These are phyloP conservation scores for Drosophila carrolli DNA, from an alignment of 1,140 invertebrate genomes.

Conservation along the genomic window DNA sequence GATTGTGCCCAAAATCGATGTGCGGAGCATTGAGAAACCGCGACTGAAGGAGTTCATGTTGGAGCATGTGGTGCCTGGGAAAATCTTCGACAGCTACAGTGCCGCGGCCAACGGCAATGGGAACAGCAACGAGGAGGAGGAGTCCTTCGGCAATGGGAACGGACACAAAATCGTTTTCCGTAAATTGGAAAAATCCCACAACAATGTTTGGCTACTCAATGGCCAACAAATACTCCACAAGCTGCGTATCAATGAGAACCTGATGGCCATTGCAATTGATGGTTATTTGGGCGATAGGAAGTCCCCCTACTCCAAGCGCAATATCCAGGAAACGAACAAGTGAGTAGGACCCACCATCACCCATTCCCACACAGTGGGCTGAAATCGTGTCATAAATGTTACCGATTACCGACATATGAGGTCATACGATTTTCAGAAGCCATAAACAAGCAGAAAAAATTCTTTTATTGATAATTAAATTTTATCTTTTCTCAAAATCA, in stretches of 20 bases:
- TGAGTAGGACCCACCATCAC: slow-evolving; percentile 51
- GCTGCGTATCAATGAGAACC: slow-evolving; percentile 79
- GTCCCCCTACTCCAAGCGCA: slow-evolving; percentile 83
- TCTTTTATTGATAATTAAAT: too few relatives aligned
- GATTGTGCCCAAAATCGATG: slow-evolving; percentile 86
- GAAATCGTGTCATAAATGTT: background rate
- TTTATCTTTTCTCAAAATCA: too few relatives aligned
- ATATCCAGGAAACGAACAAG: slow-evolving; percentile 84
- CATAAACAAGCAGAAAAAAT: too few relatives aligned
- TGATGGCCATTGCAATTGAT: slow-evolving; percentile 83
- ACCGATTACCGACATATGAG: too few relatives aligned
- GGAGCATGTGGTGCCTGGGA: slow-evolving; percentile 86
- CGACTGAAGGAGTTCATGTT: slow-evolving; percentile 86
- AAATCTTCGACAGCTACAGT: slow-evolving; percentile 85
- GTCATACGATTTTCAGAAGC: too few relatives aligned
- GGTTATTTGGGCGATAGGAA: slow-evolving; percentile 84
- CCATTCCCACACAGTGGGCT: slow-evolving; percentile 8
- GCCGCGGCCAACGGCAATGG: slow-evolving; percentile 65
- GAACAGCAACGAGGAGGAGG: slow-evolving; percentile 59
- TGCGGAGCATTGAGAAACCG: slow-evolving; percentile 85
- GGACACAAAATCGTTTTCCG: slow-evolving; percentile 84
- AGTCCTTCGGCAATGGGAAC: slow-evolving; percentile 81
- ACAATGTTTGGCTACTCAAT: slow-evolving; percentile 84
- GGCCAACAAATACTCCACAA: slow-evolving; percentile 83
- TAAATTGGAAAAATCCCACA: slow-evolving; percentile 86